Evolutionary conservation across 2,113 vertebrate species (phyloP).

Genomic region (Syngnathoides biaculeatus): DNA sequence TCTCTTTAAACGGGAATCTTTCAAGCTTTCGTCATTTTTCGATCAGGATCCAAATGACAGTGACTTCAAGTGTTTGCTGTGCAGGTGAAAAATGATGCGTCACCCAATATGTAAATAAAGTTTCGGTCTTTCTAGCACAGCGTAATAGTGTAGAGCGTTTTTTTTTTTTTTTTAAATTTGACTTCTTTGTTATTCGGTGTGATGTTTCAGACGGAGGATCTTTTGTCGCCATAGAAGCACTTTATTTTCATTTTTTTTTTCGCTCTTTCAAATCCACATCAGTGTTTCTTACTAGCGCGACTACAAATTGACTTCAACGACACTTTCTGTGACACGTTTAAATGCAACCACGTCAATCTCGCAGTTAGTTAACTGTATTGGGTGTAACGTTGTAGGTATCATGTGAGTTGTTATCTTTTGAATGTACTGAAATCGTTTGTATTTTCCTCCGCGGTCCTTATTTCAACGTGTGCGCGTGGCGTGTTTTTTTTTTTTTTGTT

Average conservation of each 20-base stretch:
- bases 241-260: conserved; percentile 79
- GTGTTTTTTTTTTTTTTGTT: too few relatives aligned
- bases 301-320: conserved; percentile 23
- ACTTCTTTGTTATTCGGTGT: conserved; percentile 58
- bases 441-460: conserved; percentile 35
- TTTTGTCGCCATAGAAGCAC: conserved; percentile 86
- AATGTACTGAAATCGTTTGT: conserved; percentile 56
- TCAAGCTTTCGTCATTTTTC: conserved; percentile 18
- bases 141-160: conserved; percentile 73
- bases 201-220: conserved; percentile 73
- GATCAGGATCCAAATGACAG: conserved; percentile 58
- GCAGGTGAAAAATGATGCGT: conserved; percentile 27
- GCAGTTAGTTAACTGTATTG: conserved; percentile 29
- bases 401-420: conserved; percentile 57
- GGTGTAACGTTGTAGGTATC: conserved; percentile 35
- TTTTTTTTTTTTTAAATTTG: conserved; percentile 50
- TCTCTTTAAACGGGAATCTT: conserved; percentile 13
- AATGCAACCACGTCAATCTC: conserved; percentile 36
- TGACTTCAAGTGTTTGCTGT: conserved; percentile 33
- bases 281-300: conserved; percentile 62
- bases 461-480: conserved; percentile 39
- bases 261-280: conserved; percentile 71
- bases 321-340: conserved; percentile 11
- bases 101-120: conserved; percentile 73
- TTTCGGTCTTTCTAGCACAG: conserved; percentile 75